Evolutionary conservation across 2,113 vertebrate genomes (phyloP), one percentile per base, ranked within the genome.

Genomic region (Pithys albifrons): DNA sequence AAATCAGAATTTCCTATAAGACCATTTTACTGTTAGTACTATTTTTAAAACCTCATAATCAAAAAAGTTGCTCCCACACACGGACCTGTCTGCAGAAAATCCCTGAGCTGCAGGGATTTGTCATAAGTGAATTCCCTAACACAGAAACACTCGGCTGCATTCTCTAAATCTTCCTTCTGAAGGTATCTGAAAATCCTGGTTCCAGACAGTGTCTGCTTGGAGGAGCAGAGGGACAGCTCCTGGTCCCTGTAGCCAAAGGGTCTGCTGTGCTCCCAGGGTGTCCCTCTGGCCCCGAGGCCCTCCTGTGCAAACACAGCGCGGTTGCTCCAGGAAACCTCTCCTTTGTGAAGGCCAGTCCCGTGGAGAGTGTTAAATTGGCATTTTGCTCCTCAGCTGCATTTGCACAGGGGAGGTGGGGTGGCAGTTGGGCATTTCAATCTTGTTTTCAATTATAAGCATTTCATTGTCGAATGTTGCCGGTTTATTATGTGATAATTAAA

Each of bases 401-500:
- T 75, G 58, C 85, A 61, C 93, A 11, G 61, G 76, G 75, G 76
- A 88, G 84, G 18, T 4, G 0, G 51, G 49, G 61, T 83, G 89
- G 39, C 83, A 81, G 86, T 75, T 64, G 84, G 54, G 90, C 49
- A 72, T 91, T 97, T 93, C 91, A 89, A 23, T 95, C 85, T 79
- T 89, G 71, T 94, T 95, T 97, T 95, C 93, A 95, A 64, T 97
- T 96, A 92, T 27, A 57, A 88, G 86, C 88, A 54, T 93, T 97
- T 95, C 86, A 92, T 96, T 95, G 95, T 92, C 0, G 1, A 81
- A 28, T 22, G 41, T 72, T 79, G 83, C 80, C 78, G 92, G 74
- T 96, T 97, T 95, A 90, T 93, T 94, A 79, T 65, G 86, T 79
- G 93, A 45, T 95, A 96, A 96, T 96, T 96, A 96, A 97, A 96